Evolutionary conservation across 2,797 vertebrate species (phyloP), one percentile per base, ranked within the genome.

Genomic region (Poliocrania exsul): DNA sequence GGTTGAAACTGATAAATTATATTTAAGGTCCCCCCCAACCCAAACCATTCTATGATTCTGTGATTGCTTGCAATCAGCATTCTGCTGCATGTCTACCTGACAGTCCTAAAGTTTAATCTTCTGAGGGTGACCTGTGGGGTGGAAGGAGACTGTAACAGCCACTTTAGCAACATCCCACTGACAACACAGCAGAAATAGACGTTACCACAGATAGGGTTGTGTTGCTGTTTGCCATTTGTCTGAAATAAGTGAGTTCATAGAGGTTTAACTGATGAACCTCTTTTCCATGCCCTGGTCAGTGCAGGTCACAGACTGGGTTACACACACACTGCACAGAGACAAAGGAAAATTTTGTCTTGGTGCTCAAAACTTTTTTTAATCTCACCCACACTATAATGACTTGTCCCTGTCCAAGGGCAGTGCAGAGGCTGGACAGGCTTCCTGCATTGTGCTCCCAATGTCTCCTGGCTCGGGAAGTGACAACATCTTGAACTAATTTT

Each of bases 401-500:
- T 66, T 66, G 70, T 83, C 89, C 81, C 54, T 56, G 50, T 88
- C 75, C 3, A 0, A 83, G 21, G 0, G 57, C 61, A 93, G 44
- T 11, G 62, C 70, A 87, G 29, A 53, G 75, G 31, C 85, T 94
- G 80, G 78, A 71, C 66, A 58, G n/a, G 47, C 82, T 97, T 92
- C 72, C 87, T 95, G 66, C 56, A 81, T 69, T 83, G 37, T 93
- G 73, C 87, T 96, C 85, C 73, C 85, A 93, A 0, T 38, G 91
- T 93, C 94, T 96, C 79, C 89, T 97, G 96, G 91, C 95, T 94
- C 3, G 1, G 58, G 70, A 93, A 96, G 80, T 92, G 93, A 94
- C 92, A 96, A 90, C 95, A 96, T 96, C 95, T 96, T 97, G 96
- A 96, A 96, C 42, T 94, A 44, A 96, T 96, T 90, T 93, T 97